These are phyloP conservation scores for Scaptomyza montana DNA, from an alignment of 1,140 invertebrate genomes.

Conservation along the genomic window DNA sequence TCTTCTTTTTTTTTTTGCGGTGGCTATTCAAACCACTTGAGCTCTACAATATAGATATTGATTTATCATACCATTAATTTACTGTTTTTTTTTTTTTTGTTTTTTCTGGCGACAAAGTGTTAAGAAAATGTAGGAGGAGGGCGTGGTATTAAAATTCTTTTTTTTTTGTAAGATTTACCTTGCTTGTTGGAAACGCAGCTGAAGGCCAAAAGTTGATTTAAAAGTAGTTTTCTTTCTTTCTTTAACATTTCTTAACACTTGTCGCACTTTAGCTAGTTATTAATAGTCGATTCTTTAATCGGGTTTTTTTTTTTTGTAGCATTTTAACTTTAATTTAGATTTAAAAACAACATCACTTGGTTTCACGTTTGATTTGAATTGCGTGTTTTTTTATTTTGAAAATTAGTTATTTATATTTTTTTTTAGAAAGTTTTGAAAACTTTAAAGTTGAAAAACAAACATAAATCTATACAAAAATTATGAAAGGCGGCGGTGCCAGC, in stretches of 20 bases:
- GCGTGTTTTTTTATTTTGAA: conserved; percentile 41
- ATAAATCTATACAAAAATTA: conserved; percentile 23
- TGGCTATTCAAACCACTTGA: conserved; percentile 37
- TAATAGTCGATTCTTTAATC: conserved; percentile 14
- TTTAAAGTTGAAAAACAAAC: conserved; percentile 55
- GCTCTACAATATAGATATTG: conserved; percentile 20
- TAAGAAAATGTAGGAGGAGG: conserved; percentile 5
- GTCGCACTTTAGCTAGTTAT: conserved; percentile 54
- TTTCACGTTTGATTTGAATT: conserved; percentile 83
- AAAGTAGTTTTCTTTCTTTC: conserved; percentile 30
- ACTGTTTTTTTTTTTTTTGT: background rate
- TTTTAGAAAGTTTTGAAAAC: conserved; percentile 75
- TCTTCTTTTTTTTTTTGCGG: background rate
- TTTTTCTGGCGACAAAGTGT: conserved; percentile 17
- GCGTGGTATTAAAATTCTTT: background rate
- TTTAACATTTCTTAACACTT: conserved; percentile 61
- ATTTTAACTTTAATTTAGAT: conserved; percentile 53
- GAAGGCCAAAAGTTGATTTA: conserved; percentile 50
- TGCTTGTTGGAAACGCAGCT: conserved; percentile 40
- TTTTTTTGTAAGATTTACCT: conserved; percentile 32
- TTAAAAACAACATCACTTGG: conserved; percentile 83
- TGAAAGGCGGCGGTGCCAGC: conserved; percentile 11
- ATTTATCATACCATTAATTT: conserved; percentile 1
- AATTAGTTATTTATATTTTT: conserved; percentile 28
- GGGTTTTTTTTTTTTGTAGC: conserved; percentile 2